Base-by-base conservation (phyloP, 2,113 vertebrate genomes). In the Amazona vittata region DNA sequence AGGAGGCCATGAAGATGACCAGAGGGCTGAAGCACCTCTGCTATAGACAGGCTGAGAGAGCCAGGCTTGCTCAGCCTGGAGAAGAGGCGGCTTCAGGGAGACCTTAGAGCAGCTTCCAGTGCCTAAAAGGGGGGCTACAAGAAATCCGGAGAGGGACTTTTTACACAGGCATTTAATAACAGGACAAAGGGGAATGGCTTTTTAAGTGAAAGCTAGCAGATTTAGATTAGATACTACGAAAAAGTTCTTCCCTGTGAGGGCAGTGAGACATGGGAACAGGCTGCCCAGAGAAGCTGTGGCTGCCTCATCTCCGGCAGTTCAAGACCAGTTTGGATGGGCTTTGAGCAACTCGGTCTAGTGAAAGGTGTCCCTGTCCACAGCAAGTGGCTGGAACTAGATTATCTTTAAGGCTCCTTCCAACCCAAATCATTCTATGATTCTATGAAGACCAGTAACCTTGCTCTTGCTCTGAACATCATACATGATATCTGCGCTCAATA, bases 401-500 rank as follows among this genome's bases (percentile, higher is more conserved):
- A 24, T 24, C 57, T 59, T 35, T 15, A 35, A 59, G 6, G 6
- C 24, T n/a, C 33, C 57, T 59, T 59, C 33, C 57, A 59, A 59
- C 57, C 57, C 57, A 59, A 59, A 59, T 21, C 57, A 59, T 35
- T 59, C 57, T 59, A 22, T 59, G 55, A 59, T 22, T 59, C 55
- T 35, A 10, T 9, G 8, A 86, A 75, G 65, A 70, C 21, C 77
- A 80, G n/a, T 1, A 88, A 37, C 44, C 21, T 63, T 68, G 47
- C 28, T 74, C 69, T 59, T 67, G 65, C 55, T 67, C 62, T 89
- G 67, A 80, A 75, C 11, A 15, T 8, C 33, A 47, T 1, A 43
- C 28, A 55, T 0, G 0, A 0, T 35, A 63, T 3, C 80, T 67
- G 73, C 46, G 49, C 28, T 41, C 33, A 7, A 4, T 15, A 43